Evolutionary conservation across 2,888 invertebrate species (phyloP).

Genomic region (Nemurella pictetii): DNA sequence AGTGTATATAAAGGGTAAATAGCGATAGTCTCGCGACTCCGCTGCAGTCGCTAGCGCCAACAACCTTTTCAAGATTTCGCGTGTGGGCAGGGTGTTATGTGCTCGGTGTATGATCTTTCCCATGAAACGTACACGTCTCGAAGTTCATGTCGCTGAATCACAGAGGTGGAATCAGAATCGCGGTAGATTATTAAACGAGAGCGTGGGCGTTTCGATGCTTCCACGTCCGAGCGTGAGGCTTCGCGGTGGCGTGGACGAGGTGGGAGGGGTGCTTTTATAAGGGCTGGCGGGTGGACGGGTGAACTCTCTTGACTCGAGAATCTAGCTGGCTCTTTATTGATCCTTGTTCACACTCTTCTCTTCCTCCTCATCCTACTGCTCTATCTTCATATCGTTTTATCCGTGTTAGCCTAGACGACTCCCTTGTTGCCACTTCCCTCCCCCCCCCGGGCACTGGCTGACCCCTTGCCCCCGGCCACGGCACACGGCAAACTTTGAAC

Average conservation of each 20-base stretch:
- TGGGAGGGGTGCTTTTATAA: conserved; percentile 2
- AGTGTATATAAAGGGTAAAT: background rate
- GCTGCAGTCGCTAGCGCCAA: too few species aligned
- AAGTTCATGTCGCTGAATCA: background rate
- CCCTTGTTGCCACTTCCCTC: conserved; percentile 50
- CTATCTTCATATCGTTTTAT: background rate
- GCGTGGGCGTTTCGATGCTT: background rate
- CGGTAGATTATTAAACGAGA: background rate
- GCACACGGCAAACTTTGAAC: too few species aligned
- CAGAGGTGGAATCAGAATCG: background rate
- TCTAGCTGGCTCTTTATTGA: conserved; percentile 18
- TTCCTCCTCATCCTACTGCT: background rate
- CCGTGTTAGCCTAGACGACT: conserved; percentile 42
- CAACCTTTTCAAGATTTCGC: background rate
- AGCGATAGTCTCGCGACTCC: too few species aligned
- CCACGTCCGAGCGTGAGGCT: background rate
- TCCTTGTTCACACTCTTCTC: conserved; percentile 19
- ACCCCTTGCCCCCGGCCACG: conserved; percentile 43
- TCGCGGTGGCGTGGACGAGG: background rate
- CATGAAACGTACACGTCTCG: too few species aligned
- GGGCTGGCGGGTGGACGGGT: conserved; percentile 1
- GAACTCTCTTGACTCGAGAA: conserved; percentile 18
- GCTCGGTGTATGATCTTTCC: conserved; percentile 1
- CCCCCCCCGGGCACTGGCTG: conserved; percentile 44
- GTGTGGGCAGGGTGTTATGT: conserved; percentile 3